Evolutionary conservation across 2,113 vertebrate genomes (phyloP), one percentile per base, ranked within the genome.

Genomic region (Siniperca chuatsi): DNA sequence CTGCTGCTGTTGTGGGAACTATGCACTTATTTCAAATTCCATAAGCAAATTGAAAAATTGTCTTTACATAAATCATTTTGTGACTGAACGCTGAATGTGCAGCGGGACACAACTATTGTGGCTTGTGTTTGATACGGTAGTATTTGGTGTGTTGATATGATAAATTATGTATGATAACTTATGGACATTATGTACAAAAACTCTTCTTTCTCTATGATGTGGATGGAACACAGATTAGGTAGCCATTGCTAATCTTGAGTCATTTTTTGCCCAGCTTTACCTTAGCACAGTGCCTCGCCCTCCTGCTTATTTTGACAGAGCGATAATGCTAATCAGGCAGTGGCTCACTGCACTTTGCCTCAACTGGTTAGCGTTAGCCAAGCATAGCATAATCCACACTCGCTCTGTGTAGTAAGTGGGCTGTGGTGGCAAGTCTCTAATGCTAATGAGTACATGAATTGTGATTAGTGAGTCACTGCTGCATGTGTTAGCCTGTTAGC

Each of bases 381-480:
- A 60, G 60, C 78, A 12, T 12, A 73, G 61, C 74, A 40, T 85
- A 55, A 16, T 83, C 62, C 37, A 23, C 60, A 69, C 72, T 72
- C 15, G 8, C 66, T 82, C 68, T 33, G 60, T 33, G 57, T 18
- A 76, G 29, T 72, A 54, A 69, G 71, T 64, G 55, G 68, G 61
- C 35, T 72, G 79, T 69, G 50, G 35, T 89, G 82, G 86, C 67
- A 64, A 69, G 70, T 76, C n/a, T 75, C 37, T 87, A 8, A 87
- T 86, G 83, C 86, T 81, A 82, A 81, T 54, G 52, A 90, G 33
- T 4, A 69, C 87, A 88, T 84, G 37, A 85, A 88, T 67, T 61
- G 16, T 87, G 75, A 89, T 84, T 40, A 82, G 83, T 87, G 87
- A 92, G 66, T 91, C 85, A 85, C 35, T n/a, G 69, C 75, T 67